Evolutionary conservation across 1,140 invertebrate genomes (phyloP), one percentile per base, ranked within the genome.

Genomic region (Drosophila virilis): DNA sequence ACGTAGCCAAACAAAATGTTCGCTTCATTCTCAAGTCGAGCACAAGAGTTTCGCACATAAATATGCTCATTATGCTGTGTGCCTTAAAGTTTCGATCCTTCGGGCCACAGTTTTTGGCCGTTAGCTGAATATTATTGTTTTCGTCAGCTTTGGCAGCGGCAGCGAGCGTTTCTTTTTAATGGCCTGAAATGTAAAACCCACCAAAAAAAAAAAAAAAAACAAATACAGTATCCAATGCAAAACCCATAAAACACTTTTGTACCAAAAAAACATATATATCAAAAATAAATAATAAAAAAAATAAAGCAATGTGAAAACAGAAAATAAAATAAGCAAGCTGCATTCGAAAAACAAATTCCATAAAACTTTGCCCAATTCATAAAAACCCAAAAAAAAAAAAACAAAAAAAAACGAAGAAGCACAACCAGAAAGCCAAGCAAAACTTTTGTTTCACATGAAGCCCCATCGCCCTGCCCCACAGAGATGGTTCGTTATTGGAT

Each of bases 331-430:
- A 60, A 28, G 43, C 15, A 52, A 71, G 50, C 40, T 60, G 51
- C 42, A 69, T 32, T 37, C 46, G 37, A 55, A 66, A 28, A 74
- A 57, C 65, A 81, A 77, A 81, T 70, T 70, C 28, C 40, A 80
- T 66, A 74, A 80, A 80, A 80, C 68, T 80, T 80, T 69, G 50
- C 8, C 15, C 45, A 61, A 79, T 73, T 80, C 59, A 71, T 77
- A 61, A 58, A 78, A 70, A 22, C 9, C 51, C 22, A 52, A 38
- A 12, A 13, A 13, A 45, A 37, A 32, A 6, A 46, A 48, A 40
- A 6, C 45, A 40, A n/a, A 57, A 50, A 42, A 46, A 8, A 58
- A 57, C 45, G 61, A 66, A 10, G 37, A 1, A 28, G 17, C 13
- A 13, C 46, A 64, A 22, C 22, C 8, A 32, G n/a, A 32, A 54